Base-by-base conservation (phyloP, 2,888 invertebrate genomes). In the Altica lythri region DNA sequence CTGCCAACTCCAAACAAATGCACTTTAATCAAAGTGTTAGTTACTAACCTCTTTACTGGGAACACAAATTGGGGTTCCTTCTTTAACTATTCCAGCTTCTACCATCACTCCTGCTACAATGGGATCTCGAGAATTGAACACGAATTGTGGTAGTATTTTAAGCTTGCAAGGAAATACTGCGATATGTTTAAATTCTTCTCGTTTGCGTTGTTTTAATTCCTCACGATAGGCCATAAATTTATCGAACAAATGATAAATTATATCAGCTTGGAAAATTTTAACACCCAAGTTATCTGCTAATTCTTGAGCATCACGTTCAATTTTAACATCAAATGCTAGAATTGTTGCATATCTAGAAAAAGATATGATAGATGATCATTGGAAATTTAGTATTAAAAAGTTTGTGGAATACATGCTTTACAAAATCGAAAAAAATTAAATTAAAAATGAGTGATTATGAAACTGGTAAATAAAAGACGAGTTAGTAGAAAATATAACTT, bases 221-320 rank as follows among this genome's bases (percentile, higher is more conserved):
- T 96, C 95, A 57, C 95, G 84, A 77, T 90, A 94, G 9, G 90
- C 87, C 68, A 86, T 95, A 81, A 99, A 99, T 76, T 92, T 91
- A 78, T 99, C 99, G 79, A 98, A 98, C 72, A 99, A 82, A 79
- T 99, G 99, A 80, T 99, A 99, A 73, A 99, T 99, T 75, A 99
- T 99, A 80, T 99, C 97, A 4, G 99, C 99, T 61, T 92, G 86
- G 84, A 99, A 99, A 75, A 99, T 94, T 79, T 90, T 92, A 48
- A 97, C 95, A 51, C 93, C 93, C 56, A 96, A 77, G 53, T 86
- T 84, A 75, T 99, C 98, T 0, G 99, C 99, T 77, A 98, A 79
- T 71, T 97, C 96, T 79, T 99, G 98, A 1, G 98, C 99, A 74
- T 99, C 99, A 54, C 92, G 85, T 75, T 99, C 99, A 50, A 98